Conservation (phyloP, 2,797 vertebrate species). For the Molossus alvarezi region DNA sequence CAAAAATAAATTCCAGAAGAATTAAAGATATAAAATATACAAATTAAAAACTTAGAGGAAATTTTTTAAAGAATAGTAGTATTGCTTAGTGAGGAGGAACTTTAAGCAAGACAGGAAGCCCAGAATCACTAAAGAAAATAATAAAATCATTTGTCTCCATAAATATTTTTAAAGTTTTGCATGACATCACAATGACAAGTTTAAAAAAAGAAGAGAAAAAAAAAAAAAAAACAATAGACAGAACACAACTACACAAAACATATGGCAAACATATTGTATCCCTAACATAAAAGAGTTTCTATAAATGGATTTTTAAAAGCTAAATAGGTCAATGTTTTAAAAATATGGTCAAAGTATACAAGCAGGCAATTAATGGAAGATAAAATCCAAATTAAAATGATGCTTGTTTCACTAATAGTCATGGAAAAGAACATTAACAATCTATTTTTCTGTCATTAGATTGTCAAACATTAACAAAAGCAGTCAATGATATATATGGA, state of each 20-base stretch:
- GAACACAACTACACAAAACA: conserved; percentile 31
- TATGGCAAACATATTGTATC: conserved; percentile 38
- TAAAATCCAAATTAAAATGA: conserved; percentile 61
- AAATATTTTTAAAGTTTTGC: conserved; percentile 60
- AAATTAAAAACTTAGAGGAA: conserved; percentile 34
- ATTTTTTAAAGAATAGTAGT: conserved; percentile 24
- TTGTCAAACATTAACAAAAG: conserved; percentile 55
- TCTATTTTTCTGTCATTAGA: conserved; percentile 17
- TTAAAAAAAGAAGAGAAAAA: neutral
- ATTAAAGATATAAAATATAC: conserved; percentile 19
- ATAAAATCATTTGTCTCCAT: conserved; percentile 13
- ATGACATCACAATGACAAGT: conserved; percentile 49
- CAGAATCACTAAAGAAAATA: conserved; percentile 34
- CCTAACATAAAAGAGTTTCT: conserved; percentile 49
- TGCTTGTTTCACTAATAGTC: neutral
- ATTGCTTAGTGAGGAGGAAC: neutral
- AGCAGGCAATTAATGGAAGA: conserved; percentile 35
- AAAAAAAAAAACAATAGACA: neutral
- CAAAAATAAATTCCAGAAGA: conserved; percentile 58
- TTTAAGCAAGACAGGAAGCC: conserved; percentile 60
- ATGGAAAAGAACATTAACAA: conserved; percentile 18
- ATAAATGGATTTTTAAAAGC: conserved; percentile 53
- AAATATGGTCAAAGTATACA: neutral
- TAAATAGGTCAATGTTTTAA: neutral
- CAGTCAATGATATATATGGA: neutral